Percentiles rank a stretch among this genome's conserved stretches.
Conservation (phyloP, 2,888 invertebrate genomes). For the Melanargia galathea region DNA sequence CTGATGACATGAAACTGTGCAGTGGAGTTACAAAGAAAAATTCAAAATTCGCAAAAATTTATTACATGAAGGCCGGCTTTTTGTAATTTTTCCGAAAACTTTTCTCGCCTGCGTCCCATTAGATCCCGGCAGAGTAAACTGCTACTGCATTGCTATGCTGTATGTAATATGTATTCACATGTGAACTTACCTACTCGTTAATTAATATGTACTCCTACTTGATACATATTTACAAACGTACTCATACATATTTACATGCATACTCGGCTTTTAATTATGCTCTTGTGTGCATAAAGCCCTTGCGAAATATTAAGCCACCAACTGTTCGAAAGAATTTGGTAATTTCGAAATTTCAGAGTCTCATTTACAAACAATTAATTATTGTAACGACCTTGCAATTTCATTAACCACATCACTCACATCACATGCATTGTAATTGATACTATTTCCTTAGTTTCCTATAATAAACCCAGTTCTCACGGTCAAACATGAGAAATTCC, state of each 20-base stretch:
- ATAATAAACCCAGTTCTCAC: conserved; percentile 9
- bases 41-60: too few species aligned
- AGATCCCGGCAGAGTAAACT: too few species aligned
- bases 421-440: background rate
- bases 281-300: background rate
- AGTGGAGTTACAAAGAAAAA: too few species aligned
- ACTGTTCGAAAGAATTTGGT: background rate
- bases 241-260: background rate
- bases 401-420: background rate
- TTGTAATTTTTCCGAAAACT: too few species aligned
- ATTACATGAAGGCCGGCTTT: too few species aligned
- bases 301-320: background rate
- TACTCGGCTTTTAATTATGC: background rate
- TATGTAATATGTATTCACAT: too few species aligned
- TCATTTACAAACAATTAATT: background rate
- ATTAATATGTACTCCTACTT: too few species aligned
- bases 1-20: too few species aligned
- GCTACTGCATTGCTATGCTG: too few species aligned
- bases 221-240: too few species aligned
- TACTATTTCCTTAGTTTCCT: background rate
- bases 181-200: too few species aligned
- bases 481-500: conserved; percentile 4
- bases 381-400: background rate
- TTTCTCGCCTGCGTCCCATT: too few species aligned
- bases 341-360: background rate